phyloP scores from a whole-genome alignment of 1,140 invertebrate species.

The Apis cerana region DNA sequence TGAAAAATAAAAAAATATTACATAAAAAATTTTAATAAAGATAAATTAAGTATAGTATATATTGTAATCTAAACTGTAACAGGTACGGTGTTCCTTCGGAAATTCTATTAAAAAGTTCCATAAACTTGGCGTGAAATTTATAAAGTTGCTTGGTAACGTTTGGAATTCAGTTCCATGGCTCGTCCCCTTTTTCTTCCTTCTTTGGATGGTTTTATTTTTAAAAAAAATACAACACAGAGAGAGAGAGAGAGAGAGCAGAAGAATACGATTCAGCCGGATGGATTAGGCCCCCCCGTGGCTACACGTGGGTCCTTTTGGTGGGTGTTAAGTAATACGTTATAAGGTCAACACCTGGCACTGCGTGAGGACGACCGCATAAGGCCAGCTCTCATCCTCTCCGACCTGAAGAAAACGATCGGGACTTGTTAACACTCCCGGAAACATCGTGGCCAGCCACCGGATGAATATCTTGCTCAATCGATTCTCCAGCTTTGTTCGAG shows the following conservation, averaged over 20 bases:
- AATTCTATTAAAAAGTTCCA: neutral
- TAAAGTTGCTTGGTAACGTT: constrained; percentile 21
- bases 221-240: neutral
- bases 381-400: constrained; percentile 57
- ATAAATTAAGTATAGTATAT: too few species aligned
- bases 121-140: neutral
- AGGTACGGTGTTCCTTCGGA: too few species aligned
- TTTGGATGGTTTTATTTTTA: neutral
- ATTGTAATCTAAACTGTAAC: neutral
- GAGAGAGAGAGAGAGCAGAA: constrained; percentile 28
- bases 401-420: constrained; percentile 63
- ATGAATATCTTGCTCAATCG: constrained; percentile 16
- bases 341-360: constrained; percentile 71
- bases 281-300: constrained; percentile 70
- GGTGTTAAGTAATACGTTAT: constrained; percentile 78
- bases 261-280: constrained; percentile 61
- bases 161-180: neutral
- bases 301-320: constrained; percentile 66
- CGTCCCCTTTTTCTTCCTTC: neutral
- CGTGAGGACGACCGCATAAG: constrained; percentile 63
- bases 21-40: neutral
- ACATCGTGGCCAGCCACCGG: constrained; percentile 30
- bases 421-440: constrained; percentile 66
- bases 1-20: neutral
- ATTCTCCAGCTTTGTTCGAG: neutral